These are phyloP conservation scores for Drosophila rubida DNA, from an alignment of 2,888 invertebrate species.

Conservation along the genomic window DNA sequence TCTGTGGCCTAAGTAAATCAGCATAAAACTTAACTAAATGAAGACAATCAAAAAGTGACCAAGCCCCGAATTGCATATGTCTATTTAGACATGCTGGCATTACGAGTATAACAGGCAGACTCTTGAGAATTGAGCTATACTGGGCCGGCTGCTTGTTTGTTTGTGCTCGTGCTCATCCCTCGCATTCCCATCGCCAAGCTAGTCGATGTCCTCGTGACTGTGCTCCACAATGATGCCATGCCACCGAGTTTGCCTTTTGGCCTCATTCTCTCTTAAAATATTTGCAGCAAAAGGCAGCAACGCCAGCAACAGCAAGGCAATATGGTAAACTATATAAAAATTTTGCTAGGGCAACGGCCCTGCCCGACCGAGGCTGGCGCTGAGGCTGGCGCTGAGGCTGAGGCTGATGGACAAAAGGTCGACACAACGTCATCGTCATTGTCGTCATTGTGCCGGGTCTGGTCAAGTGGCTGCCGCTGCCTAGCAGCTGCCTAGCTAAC, in stretches of 20 bases:
- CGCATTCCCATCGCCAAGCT: neutral
- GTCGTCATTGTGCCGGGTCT: constrained; percentile 67
- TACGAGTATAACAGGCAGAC: constrained; percentile 10
- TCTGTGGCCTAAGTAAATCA: constrained; percentile 74
- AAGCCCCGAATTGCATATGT: constrained; percentile 63
- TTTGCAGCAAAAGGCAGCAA: constrained; percentile 56
- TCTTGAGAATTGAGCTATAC: constrained; percentile 66
- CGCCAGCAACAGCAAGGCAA: constrained; percentile 47
- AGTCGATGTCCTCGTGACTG: constrained; percentile 23
- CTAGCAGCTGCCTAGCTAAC: constrained; percentile 32
- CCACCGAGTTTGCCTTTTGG: constrained; percentile 66
- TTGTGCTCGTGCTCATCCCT: constrained; percentile 40
- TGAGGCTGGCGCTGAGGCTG: neutral
- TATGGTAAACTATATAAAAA: constrained; percentile 74
- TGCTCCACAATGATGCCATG: constrained; percentile 67
- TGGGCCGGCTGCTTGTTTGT: constrained; percentile 31
- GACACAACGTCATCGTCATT: constrained; percentile 67
- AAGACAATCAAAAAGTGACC: constrained; percentile 74
- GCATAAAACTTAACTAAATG: constrained; percentile 77
- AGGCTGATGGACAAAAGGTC: constrained; percentile 67
- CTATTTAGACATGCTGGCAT: constrained; percentile 59
- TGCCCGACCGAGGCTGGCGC: constrained; percentile 12
- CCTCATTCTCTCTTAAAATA: constrained; percentile 67
- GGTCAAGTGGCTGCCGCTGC: constrained; percentile 68
- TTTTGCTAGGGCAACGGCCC: constrained; percentile 52